A percentile compares a stretch with the other conserved stretches of the same genome.
Conservation (phyloP, 1,140 invertebrate genomes). For the Macrobrachium rosenbergii region DNA sequence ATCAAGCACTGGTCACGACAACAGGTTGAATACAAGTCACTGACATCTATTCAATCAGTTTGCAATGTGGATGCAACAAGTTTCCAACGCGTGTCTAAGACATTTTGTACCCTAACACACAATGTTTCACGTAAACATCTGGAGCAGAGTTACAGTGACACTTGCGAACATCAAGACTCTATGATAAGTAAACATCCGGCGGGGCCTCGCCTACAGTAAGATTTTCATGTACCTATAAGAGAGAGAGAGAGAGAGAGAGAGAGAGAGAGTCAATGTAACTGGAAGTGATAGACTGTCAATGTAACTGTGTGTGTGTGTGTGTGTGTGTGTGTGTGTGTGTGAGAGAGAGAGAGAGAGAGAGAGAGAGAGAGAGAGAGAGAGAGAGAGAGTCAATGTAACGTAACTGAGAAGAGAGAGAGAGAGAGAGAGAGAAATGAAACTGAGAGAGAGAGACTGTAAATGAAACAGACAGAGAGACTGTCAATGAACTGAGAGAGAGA, state of each 20-base stretch:
- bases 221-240: not conserved
- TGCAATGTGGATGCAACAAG: too few species aligned
- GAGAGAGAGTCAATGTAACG: not conserved
- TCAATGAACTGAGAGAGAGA: not conserved
- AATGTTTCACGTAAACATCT: too few species aligned
- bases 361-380: not conserved
- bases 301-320: not conserved
- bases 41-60: too few species aligned
- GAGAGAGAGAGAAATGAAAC: not conserved
- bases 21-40: too few species aligned
- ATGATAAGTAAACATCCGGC: too few species aligned
- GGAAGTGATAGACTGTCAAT: not conserved
- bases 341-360: not conserved
- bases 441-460: not conserved
- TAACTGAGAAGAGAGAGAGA: not conserved
- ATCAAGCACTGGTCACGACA: too few species aligned
- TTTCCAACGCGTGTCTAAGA: too few species aligned
- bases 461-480: not conserved
- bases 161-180: too few species aligned
- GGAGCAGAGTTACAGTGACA: too few species aligned
- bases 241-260: constrained; percentile 12
- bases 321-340: not conserved
- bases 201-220: too few species aligned
- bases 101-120: too few species aligned
- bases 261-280: constrained; percentile 9